phyloP scores from a whole-genome alignment of 2,797 vertebrate genomes.

The Crax fasciolata region DNA sequence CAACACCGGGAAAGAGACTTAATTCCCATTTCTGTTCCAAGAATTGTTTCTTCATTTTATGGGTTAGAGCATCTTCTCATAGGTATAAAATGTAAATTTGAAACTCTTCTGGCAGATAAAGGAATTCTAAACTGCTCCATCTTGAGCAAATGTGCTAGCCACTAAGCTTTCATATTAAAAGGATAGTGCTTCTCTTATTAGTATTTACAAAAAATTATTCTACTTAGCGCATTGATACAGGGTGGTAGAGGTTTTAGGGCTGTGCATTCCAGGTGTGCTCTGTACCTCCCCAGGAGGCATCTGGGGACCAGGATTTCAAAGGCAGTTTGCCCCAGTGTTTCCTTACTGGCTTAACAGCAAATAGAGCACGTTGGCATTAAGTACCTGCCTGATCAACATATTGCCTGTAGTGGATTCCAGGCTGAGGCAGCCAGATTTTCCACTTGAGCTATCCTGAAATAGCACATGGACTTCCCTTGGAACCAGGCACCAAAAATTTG shows the following conservation, averaged over 20 bases:
- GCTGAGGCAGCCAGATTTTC: background rate
- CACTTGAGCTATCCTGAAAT: background rate
- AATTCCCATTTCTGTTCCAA: constrained; percentile 24
- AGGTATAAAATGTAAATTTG: constrained; percentile 48
- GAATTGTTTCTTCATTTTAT: constrained; percentile 50
- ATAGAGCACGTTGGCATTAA: background rate
- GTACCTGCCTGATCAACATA: background rate
- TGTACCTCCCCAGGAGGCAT: background rate
- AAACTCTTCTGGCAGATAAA: constrained; percentile 42
- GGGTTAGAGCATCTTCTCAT: constrained; percentile 32
- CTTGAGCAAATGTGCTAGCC: background rate
- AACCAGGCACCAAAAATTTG: background rate
- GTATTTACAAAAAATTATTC: background rate
- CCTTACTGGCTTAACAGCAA: background rate
- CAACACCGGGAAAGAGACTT: constrained; percentile 5
- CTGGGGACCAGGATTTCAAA: background rate
- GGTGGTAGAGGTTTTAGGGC: background rate
- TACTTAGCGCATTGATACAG: background rate
- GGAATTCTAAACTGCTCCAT: background rate
- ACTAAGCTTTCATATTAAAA: background rate
- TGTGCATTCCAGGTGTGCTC: background rate
- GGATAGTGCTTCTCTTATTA: background rate
- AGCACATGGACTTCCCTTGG: background rate
- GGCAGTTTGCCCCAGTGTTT: background rate
- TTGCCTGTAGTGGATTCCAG: background rate